These are phyloP conservation scores for Erpetoichthys calabaricus DNA, from an alignment of 2,797 vertebrate species.

Conservation along the genomic window DNA sequence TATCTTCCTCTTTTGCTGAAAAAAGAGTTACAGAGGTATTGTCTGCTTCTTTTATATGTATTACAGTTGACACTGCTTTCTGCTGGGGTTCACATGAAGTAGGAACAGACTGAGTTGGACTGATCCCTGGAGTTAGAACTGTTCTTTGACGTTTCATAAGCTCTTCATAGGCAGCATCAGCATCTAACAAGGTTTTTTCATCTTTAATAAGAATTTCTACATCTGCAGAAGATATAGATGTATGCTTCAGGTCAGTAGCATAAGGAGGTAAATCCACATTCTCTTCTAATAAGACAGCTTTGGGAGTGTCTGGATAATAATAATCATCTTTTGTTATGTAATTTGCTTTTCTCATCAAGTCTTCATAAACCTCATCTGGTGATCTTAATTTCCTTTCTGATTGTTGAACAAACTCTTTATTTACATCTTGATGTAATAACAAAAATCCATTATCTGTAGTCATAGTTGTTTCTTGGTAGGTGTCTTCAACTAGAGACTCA, in stretches of 20 bases:
- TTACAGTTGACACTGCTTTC: conserved; percentile 32
- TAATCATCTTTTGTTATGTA: conserved; percentile 68
- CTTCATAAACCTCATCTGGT: conserved; percentile 72
- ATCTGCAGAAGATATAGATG: conserved; percentile 61
- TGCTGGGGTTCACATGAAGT: conserved; percentile 42
- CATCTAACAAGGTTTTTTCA: conserved; percentile 44
- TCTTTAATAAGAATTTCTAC: conserved; percentile 35
- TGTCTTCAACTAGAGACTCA: conserved; percentile 81
- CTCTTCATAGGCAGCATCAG: conserved; percentile 57
- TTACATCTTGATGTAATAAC: conserved; percentile 39
- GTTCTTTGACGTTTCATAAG: conserved; percentile 64
- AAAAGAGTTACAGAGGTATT: conserved; percentile 43
- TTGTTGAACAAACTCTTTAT: conserved; percentile 43
- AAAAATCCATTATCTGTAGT: conserved; percentile 38
- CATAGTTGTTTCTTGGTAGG: conserved; percentile 37
- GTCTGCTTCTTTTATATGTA: conserved; percentile 37
- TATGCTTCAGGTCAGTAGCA: conserved; percentile 66
- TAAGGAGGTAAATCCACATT: conserved; percentile 53
- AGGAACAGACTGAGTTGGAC: conserved; percentile 58
- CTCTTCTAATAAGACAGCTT: conserved; percentile 44
- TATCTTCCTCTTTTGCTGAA: conserved; percentile 15
- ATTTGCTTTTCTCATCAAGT: conserved; percentile 66
- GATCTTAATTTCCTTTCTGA: conserved; percentile 59
- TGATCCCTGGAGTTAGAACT: conserved; percentile 68
- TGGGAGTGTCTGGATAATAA: conserved; percentile 53